These are phyloP conservation scores for Eupsilia transversa DNA, from an alignment of 2,888 invertebrate species.

Conservation along the genomic window DNA sequence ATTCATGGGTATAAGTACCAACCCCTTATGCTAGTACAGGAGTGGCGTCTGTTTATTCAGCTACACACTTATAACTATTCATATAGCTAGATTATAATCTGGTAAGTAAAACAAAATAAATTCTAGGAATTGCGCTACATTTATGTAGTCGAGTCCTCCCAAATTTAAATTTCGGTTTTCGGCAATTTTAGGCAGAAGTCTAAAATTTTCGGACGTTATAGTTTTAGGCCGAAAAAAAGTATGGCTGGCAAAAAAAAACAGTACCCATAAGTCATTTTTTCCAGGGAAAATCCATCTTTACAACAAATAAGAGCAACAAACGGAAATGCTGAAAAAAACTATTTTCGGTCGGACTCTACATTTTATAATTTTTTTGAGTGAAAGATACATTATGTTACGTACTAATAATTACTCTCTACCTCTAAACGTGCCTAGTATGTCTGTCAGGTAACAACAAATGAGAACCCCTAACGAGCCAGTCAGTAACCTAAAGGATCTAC, in stretches of 20 bases:
- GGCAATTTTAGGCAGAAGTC: too few species aligned
- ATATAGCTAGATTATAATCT: not conserved
- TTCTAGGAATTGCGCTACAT: not conserved
- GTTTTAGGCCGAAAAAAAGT: too few species aligned
- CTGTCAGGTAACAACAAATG: conserved; percentile 35
- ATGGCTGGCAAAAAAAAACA: not conserved
- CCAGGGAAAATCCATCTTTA: not conserved
- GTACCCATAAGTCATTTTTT: too few species aligned
- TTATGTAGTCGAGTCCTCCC: too few species aligned
- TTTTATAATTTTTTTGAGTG: conserved; percentile 8
- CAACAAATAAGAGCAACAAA: not conserved
- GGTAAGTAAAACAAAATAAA: not conserved
- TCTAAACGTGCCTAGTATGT: conserved; percentile 15
- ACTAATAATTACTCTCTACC: conserved; percentile 18
- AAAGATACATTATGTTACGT: not conserved
- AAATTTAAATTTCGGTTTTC: too few species aligned
- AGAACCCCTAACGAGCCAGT: conserved; percentile 22
- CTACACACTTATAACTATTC: not conserved
- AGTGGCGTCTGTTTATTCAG: not conserved
- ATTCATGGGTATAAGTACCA: not conserved
- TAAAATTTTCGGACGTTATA: too few species aligned
- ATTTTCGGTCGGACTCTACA: not conserved
- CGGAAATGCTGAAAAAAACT: not conserved
- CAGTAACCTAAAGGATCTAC: conserved; percentile 11
- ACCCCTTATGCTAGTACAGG: not conserved